Percentiles rank a stretch among this genome's conserved stretches.
Conservation (phyloP, 2,113 vertebrate species). For the Microcebus ravelobensis region DNA sequence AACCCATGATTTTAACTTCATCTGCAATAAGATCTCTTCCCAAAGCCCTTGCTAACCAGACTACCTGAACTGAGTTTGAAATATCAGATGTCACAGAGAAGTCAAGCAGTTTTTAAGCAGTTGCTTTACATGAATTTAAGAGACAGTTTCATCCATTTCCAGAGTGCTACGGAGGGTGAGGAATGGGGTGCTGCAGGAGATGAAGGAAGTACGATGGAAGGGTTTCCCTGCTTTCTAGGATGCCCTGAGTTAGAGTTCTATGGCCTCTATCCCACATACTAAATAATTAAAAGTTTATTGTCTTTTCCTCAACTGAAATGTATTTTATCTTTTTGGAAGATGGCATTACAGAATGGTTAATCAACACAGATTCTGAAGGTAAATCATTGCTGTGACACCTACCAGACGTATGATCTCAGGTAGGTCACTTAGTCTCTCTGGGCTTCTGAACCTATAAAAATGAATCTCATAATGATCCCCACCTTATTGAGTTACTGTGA, state of each 20-base stretch:
- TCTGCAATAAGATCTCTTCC: neutral
- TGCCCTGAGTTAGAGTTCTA: neutral
- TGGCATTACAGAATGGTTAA: neutral
- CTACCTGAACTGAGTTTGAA: neutral
- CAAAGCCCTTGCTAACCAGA: neutral
- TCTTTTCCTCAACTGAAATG: neutral
- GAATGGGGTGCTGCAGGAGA: neutral
- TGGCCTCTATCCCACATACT: neutral
- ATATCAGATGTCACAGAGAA: neutral
- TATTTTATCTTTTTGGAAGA: neutral
- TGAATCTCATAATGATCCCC: neutral
- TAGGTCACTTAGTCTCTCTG: neutral
- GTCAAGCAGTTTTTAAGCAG: neutral
- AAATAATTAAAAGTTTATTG: neutral
- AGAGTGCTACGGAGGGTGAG: neutral
- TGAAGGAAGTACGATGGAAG: neutral
- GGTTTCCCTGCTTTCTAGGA: neutral
- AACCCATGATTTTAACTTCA: neutral
- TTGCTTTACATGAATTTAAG: neutral
- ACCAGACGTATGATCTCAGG: neutral
- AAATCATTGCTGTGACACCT: neutral
- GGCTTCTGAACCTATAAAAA: constrained; percentile 29
- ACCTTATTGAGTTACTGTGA: neutral
- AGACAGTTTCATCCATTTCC: neutral
- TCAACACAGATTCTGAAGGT: neutral